A percentile compares a stretch with the other conserved stretches of the same genome.
Evolutionary conservation across 2,113 vertebrate species (phyloP).

Genomic region (Pachypanchax playfairii): DNA sequence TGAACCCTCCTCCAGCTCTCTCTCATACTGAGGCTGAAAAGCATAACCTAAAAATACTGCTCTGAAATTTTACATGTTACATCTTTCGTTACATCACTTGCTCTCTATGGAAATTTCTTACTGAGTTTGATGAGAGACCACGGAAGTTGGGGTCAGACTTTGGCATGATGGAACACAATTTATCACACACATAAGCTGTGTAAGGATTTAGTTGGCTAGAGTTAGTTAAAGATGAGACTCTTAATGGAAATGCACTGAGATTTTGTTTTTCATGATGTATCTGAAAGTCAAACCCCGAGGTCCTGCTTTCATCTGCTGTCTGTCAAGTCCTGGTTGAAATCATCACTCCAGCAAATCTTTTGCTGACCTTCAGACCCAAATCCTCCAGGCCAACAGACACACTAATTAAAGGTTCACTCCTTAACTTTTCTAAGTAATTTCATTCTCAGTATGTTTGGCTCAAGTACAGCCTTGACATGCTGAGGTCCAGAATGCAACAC

Average conservation of each 20-base stretch:
- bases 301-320: slow-evolving; percentile 46
- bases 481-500: slow-evolving; percentile 34
- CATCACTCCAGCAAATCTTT: slow-evolving; percentile 48
- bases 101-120: slow-evolving; percentile 30
- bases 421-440: slow-evolving; percentile 51
- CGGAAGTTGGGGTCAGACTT: slow-evolving; percentile 3
- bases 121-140: slow-evolving; percentile 34
- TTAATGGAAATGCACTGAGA: not conserved
- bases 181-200: not conserved
- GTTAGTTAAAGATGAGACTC: too few relatives aligned
- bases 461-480: slow-evolving; percentile 16
- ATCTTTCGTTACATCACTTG: slow-evolving; percentile 50
- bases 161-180: slow-evolving; percentile 1
- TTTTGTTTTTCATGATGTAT: slow-evolving; percentile 9
- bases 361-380: slow-evolving; percentile 63
- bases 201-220: slow-evolving; percentile 3
- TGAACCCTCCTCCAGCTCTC: slow-evolving; percentile 43
- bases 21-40: slow-evolving; percentile 35
- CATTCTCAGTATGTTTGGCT: slow-evolving; percentile 44
- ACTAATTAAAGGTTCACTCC: slow-evolving; percentile 56
- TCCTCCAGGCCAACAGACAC: slow-evolving; percentile 46
- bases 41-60: slow-evolving; percentile 60
- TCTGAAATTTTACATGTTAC: slow-evolving; percentile 50
- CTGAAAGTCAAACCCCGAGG: slow-evolving; percentile 18
- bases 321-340: slow-evolving; percentile 44